Evolutionary conservation across 2,888 invertebrate species (phyloP), one percentile per base, ranked within the genome.

Genomic region (Drosophila picticornis): DNA sequence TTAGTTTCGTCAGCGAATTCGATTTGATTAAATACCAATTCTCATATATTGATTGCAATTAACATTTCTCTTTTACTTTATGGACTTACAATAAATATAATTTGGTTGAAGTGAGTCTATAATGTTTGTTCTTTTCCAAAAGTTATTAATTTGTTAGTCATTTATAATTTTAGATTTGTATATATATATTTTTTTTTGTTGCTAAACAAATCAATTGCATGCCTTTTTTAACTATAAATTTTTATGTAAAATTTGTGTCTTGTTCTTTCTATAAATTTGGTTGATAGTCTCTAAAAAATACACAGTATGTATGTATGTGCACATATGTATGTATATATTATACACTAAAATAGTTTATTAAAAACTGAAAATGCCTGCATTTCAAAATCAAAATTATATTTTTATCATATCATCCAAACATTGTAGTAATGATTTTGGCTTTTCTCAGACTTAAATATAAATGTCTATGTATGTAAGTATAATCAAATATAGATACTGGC

Each of bases 221-320:
- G 65, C 61, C 46, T 34, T 34, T 38, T 55, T 56, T 71, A 74
- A 71, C 78, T 77, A 75, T 80, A 73, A 80, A 67, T 71, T 77
- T 76, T 46, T 46, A 69, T 80, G 76, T 78, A 75, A 78, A 78
- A 79, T 75, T 75, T 52, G 72, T 77, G 58, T 58, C 38, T 52
- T 76, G 29, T 56, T 72, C 34, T 4, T 60, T 73, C 73, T 77
- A 77, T 65, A 69, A 73, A 77, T 77, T 80, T 75, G 19, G 53
- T 66, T 75, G 56, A 71, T 75, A 68, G 62, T 72, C 63, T 64
- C 78, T 75, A 78, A 72, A 80, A 79, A 75, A 65, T 80, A 75
- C 66, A 79, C 61, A 66, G 55, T 66, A 60, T 69, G 56, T 69
- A 46, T 60, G 19, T 64, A 50, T 59, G 27, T 60, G 34, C 57